phyloP scores from a whole-genome alignment of 1,140 invertebrate genomes.

The Schlechtendalia chinensis region DNA sequence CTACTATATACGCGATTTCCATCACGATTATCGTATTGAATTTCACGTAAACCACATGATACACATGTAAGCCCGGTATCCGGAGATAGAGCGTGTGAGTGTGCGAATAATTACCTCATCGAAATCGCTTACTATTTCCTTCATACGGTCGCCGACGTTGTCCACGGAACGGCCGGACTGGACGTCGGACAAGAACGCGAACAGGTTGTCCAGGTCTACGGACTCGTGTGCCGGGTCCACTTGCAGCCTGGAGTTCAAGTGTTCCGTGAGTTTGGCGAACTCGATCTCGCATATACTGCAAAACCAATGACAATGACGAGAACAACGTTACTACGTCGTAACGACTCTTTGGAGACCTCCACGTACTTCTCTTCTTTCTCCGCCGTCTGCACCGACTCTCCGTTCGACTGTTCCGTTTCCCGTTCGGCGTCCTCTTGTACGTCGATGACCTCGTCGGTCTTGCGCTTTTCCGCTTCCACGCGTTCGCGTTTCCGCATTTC shows the following conservation, averaged over 20 bases:
- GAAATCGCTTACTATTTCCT: conserved; percentile 75
- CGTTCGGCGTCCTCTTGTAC: conserved; percentile 58
- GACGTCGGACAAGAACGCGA: conserved; percentile 85
- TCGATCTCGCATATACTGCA: conserved; percentile 71
- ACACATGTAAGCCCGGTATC: not conserved
- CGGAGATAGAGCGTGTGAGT: not conserved
- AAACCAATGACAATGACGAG: conserved; percentile 50
- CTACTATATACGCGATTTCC: too few species aligned
- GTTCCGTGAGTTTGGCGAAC: conserved; percentile 72
- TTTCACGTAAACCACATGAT: not conserved
- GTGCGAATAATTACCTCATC: conserved; percentile 61
- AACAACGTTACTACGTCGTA: too few species aligned
- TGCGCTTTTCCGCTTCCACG: conserved; percentile 66
- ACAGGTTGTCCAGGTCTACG: conserved; percentile 88
- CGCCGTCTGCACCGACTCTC: conserved; percentile 22
- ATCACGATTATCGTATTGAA: too few species aligned
- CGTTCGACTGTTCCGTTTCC: conserved; percentile 55
- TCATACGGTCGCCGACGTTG: conserved; percentile 82
- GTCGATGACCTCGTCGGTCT: conserved; percentile 60
- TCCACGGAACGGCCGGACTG: conserved; percentile 68
- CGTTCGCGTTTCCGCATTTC: conserved; percentile 80
- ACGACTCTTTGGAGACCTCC: too few species aligned
- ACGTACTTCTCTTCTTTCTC: conserved; percentile 33
- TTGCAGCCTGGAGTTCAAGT: conserved; percentile 66
- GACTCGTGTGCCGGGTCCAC: conserved; percentile 64